Evolutionary conservation across 1,140 invertebrate species (phyloP).

Genomic region (Notospermus geniculatus): DNA sequence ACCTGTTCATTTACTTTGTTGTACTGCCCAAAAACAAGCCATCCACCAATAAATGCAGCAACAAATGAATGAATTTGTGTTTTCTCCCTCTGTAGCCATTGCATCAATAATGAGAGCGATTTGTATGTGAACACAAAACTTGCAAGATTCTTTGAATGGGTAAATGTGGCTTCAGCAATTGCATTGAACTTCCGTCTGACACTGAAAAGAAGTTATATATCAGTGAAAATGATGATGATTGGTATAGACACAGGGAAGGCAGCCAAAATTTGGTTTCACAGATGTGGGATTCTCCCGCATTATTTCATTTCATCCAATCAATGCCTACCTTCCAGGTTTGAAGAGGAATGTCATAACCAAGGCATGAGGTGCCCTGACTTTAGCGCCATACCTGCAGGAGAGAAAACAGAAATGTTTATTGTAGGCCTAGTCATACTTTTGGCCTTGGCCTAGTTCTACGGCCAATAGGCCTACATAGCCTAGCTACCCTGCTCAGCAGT

Average conservation of each 20-base stretch:
- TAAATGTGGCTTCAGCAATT: slow-evolving; percentile 57
- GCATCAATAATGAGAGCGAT: slow-evolving; percentile 43
- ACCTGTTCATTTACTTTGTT: slow-evolving; percentile 63
- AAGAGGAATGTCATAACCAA: slow-evolving; percentile 62
- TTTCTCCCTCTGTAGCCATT: slow-evolving; percentile 33
- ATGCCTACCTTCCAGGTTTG: slow-evolving; percentile 55
- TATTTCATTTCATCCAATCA: neutral
- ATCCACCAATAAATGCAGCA: slow-evolving; percentile 58
- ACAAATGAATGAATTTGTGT: slow-evolving; percentile 54
- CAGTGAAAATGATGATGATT: too few species aligned
- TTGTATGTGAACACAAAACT: slow-evolving; percentile 59
- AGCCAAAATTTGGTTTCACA: neutral
- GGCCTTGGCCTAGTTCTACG: too few species aligned
- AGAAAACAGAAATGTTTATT: too few species aligned
- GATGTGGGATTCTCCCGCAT: neutral
- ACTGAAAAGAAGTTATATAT: slow-evolving; percentile 35
- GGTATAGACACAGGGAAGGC: too few species aligned
- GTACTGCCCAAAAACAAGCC: slow-evolving; percentile 59
- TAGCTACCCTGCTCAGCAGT: too few species aligned
- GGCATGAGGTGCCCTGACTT: slow-evolving; percentile 60
- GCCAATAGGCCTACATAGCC: too few species aligned
- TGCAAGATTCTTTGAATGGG: slow-evolving; percentile 59
- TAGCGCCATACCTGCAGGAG: slow-evolving; percentile 58
- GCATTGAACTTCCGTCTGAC: slow-evolving; percentile 51
- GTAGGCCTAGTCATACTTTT: too few species aligned